Evolutionary conservation across 2,797 vertebrate species (phyloP).

Genomic region (Eurystomus glaucurus): DNA sequence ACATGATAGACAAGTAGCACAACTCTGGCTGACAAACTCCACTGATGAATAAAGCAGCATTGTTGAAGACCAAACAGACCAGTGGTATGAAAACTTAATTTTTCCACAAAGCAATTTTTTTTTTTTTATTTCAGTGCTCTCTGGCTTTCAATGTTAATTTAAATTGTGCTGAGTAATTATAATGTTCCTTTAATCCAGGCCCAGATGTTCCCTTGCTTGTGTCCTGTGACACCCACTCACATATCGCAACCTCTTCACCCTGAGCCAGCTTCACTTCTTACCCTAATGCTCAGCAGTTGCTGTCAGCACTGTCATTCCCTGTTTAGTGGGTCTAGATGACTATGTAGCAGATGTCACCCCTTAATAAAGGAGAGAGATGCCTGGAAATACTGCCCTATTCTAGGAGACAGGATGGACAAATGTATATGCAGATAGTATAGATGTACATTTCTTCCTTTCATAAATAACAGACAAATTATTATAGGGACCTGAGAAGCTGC

Average conservation of each 20-base stretch:
- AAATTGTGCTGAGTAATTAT: slow-evolving; percentile 54
- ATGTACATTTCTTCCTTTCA: neutral
- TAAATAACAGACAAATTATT: neutral
- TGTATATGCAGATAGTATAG: neutral
- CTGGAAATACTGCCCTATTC: neutral
- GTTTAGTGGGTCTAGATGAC: neutral
- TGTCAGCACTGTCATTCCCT: neutral
- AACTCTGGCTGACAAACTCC: neutral
- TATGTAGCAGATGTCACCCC: neutral
- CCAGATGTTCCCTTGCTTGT: neutral
- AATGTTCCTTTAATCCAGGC: neutral
- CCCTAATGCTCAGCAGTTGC: neutral
- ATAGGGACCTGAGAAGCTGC: neutral
- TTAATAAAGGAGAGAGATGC: neutral
- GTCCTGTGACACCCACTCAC: neutral
- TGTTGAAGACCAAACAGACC: neutral
- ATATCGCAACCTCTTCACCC: neutral
- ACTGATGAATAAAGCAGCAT: neutral
- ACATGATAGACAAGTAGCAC: neutral
- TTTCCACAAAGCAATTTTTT: neutral
- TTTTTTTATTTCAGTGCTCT: neutral
- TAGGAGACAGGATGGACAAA: neutral
- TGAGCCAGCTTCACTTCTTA: neutral
- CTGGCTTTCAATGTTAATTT: neutral
- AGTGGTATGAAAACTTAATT: neutral